These are phyloP conservation scores for Lasioglossum baleicum DNA, from an alignment of 1,140 invertebrate genomes.

Conservation along the genomic window DNA sequence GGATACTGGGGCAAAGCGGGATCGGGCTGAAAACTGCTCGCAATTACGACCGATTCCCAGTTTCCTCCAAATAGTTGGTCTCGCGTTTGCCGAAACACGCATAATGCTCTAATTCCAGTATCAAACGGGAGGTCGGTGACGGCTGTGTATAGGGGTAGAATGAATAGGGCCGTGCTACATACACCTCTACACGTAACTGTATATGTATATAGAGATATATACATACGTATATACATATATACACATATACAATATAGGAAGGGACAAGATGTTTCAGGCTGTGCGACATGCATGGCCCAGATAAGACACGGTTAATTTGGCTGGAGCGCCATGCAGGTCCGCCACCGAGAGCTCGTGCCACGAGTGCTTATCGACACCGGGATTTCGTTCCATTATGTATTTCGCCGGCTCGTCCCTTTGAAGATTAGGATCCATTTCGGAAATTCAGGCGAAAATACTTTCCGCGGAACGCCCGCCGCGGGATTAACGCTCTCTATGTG, in stretches of 20 bases:
- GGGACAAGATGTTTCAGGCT: constrained; percentile 15
- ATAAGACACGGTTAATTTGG: constrained; percentile 45
- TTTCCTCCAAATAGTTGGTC: constrained; percentile 5
- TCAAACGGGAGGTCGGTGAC: constrained; percentile 21
- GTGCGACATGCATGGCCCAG: constrained; percentile 1
- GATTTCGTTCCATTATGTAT: neutral
- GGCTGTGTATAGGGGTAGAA: constrained; percentile 14
- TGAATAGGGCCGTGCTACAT: constrained; percentile 12
- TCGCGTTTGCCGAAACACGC: constrained; percentile 16
- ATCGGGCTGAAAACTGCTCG: neutral
- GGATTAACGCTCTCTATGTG: no score
- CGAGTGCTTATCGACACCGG: neutral
- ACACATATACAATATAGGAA: neutral
- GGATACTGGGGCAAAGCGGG: no score
- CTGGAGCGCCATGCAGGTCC: neutral
- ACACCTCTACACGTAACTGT: neutral
- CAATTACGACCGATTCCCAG: constrained; percentile 1
- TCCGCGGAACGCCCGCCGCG: neutral
- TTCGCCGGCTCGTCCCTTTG: neutral
- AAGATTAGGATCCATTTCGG: neutral
- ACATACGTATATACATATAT: neutral
- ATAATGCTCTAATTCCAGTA: constrained; percentile 28
- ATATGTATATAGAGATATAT: neutral
- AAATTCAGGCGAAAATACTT: neutral
- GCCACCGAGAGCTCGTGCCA: neutral